These are phyloP conservation scores for Parazoanthus darwini DNA, from an alignment of 92 coral and sea anemone species.

Conservation along the genomic window DNA sequence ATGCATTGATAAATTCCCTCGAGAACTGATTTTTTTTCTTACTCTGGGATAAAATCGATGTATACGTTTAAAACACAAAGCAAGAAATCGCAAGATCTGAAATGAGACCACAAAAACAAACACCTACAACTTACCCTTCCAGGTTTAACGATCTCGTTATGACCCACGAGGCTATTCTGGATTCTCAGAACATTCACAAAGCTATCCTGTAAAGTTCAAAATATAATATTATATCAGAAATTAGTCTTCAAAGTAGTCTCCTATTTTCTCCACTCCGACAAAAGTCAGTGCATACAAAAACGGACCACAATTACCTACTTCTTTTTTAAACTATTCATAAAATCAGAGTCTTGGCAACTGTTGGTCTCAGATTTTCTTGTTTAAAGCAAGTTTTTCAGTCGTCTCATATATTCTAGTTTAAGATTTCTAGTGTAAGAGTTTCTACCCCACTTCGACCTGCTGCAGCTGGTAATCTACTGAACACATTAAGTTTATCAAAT, in stretches of 20 bases:
- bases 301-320: no score
- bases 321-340: no score
- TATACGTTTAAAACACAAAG: background rate
- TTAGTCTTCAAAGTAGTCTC: background rate
- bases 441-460: no score
- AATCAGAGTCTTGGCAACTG: no score
- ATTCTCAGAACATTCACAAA: conserved; percentile 85
- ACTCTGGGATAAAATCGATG: no score
- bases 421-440: background rate
- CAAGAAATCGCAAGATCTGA: background rate
- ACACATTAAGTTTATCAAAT: background rate
- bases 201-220: conserved; percentile 70
- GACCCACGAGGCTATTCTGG: conserved; percentile 83
- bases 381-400: no score
- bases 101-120: background rate
- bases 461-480: background rate
- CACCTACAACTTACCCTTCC: conserved; percentile 79
- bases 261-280: no score
- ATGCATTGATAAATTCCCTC: background rate
- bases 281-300: no score
- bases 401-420: no score
- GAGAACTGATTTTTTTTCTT: background rate
- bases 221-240: background rate
- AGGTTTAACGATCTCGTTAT: conserved; percentile 97
- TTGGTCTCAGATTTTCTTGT: no score